Evolutionary conservation across 2,113 vertebrate species (phyloP).

Genomic region (cattle (Bos taurus)): ARS-UCD2.0 NC_037338.1:74815501-74816000

Average conservation of each 20-base stretch:
- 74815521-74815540: background rate
- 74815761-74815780: background rate
- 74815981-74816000: background rate
- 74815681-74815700: background rate
- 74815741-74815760: background rate
- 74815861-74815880: background rate
- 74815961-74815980: background rate
- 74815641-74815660: background rate
- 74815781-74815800: background rate
- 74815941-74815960: background rate
- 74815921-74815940: constrained; percentile 6
- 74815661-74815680: background rate
- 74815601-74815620: background rate
- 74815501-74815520: background rate
- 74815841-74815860: background rate
- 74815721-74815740: background rate
- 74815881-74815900: background rate
- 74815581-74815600: background rate
- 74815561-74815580: background rate
- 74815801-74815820: background rate
- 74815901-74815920: background rate
- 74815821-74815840: background rate
- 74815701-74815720: background rate
- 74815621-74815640: background rate
- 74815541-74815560: background rate